phyloP scores from a whole-genome alignment of 2,113 vertebrate species.

The Ammodytes dubius region DNA sequence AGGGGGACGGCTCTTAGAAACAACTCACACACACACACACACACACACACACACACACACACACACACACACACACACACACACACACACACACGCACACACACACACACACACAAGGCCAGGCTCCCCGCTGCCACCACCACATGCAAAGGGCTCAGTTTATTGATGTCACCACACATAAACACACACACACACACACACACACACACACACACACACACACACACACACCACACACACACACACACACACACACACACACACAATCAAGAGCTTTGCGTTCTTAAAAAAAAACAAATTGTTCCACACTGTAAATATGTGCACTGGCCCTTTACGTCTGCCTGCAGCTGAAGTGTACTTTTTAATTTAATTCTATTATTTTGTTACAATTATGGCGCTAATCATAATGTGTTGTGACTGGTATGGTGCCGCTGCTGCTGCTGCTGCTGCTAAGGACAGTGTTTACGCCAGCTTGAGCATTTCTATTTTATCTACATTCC shows the following conservation, averaged over 20 bases:
- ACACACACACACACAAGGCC: neutral
- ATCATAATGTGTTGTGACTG: neutral
- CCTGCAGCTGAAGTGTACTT: constrained; percentile 57
- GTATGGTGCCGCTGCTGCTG: constrained; percentile 10
- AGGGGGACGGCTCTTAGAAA: constrained; percentile 28
- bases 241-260: neutral
- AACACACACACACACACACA: neutral
- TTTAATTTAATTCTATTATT: too few relatives aligned
- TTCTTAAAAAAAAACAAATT: neutral
- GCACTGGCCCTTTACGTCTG: constrained; percentile 60
- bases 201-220: neutral
- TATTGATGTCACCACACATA: constrained; percentile 43
- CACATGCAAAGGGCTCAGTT: constrained; percentile 55
- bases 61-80: neutral
- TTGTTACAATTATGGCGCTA: neutral
- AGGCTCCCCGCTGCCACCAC: neutral
- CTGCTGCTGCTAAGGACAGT: neutral
- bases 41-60: neutral
- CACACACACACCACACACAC: neutral
- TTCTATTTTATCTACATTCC: constrained; percentile 41
- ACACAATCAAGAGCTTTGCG: neutral
- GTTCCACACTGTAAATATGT: constrained; percentile 12
- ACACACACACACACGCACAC: too few relatives aligned
- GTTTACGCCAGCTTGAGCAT: neutral
- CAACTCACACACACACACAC: constrained; percentile 8